Conservation (phyloP, 2,888 invertebrate genomes). For the Cyrtodaria siliqua region DNA sequence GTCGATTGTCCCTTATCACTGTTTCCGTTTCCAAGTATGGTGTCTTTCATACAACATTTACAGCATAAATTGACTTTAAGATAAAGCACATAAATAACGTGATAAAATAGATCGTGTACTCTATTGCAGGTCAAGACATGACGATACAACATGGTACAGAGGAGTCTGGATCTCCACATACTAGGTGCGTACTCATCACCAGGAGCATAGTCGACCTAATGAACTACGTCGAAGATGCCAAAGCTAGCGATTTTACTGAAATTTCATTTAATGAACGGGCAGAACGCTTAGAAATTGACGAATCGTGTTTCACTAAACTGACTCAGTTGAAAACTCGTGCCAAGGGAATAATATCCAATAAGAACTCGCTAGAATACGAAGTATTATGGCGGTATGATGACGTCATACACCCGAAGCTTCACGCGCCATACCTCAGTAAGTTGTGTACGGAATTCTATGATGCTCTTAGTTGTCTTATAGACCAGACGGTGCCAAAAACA, state of each 20-base stretch:
- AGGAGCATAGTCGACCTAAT: constrained; percentile 83
- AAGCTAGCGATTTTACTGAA: constrained; percentile 76
- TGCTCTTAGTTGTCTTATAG: constrained; percentile 69
- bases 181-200: constrained; percentile 74
- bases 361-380: constrained; percentile 72
- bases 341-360: constrained; percentile 63
- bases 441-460: constrained; percentile 71
- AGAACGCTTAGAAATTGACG: constrained; percentile 71
- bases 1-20: too few species aligned
- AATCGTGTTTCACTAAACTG: constrained; percentile 66
- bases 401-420: constrained; percentile 80
- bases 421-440: constrained; percentile 79
- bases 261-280: constrained; percentile 73
- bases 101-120: background rate
- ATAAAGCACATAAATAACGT: too few species aligned
- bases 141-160: constrained; percentile 76
- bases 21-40: too few species aligned
- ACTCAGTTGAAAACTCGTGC: constrained; percentile 71
- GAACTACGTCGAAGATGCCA: constrained; percentile 79
- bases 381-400: constrained; percentile 84
- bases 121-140: constrained; percentile 78
- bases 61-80: too few species aligned
- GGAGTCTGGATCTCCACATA: constrained; percentile 66
- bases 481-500: constrained; percentile 62
- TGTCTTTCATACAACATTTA: too few species aligned